Evolutionary conservation across 2,797 vertebrate species (phyloP), one percentile per base, ranked within the genome.

Genomic region (Taeniopygia guttata): DNA sequence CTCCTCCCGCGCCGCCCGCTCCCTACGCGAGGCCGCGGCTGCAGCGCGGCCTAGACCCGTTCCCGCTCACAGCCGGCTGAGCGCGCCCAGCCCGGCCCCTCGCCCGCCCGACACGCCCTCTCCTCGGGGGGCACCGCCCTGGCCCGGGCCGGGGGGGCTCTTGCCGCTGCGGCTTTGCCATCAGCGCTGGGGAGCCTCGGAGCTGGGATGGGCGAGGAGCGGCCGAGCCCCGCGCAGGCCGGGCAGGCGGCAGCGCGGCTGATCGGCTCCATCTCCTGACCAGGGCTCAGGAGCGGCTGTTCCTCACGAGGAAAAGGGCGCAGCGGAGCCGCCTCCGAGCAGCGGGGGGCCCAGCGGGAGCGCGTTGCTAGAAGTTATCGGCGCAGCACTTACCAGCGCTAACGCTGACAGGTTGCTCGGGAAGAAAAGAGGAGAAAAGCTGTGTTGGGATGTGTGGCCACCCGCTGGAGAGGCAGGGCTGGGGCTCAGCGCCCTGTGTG

Each of bases 181-280:
- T 9, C 7, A 0, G 12, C 11, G 14, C 5, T 1, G 5, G 22
- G 22, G 0, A 0, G 4, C 43, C 4, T 51, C 1, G 23, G 4
- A 2, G n/a, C 45, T 6, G 38, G 5, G 9, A 0, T 2, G 16
- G 15, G 10, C 3, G 17, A 6, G 0, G 16, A 2, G 43, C 40
- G 1, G 51, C 36, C 3, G 20, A 2, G 46, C 8, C 2, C 20
- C 7, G 34, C 46, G 22, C 7, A 1, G 45, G 30, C n/a, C 38
- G 9, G 32, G 22, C 32, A 1, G 34, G 68, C 32, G n/a, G 29
- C 43, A 30, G 42, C 42, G n/a, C 7, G 4, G 55, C 10, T 1
- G 0, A 7, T 16, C 10, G 8, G 42, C 34, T 51, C 42, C 9
- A 0, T 15, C 26, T 42, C 29, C 25, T 4, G 4, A 8, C 18